Percentiles rank a stretch among this genome's conserved stretches.
Evolutionary conservation across 2,797 vertebrate genomes (phyloP).

Genomic region (Prunella strophiata): DNA sequence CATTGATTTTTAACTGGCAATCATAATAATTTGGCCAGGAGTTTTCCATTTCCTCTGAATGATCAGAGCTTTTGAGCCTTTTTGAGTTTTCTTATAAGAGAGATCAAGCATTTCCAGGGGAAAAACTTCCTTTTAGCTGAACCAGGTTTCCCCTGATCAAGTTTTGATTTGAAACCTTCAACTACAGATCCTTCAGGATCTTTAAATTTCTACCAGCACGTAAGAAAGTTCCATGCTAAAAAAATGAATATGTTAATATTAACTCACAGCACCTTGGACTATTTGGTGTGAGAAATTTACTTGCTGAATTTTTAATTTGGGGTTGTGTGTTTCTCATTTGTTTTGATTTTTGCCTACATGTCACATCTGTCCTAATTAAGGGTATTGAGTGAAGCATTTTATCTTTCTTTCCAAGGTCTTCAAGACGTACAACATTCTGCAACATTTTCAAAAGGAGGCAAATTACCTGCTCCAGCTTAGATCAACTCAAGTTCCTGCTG

Average conservation of each 20-base stretch:
- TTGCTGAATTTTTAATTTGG: not conserved
- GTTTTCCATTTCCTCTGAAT: not conserved
- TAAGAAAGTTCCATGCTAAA: not conserved
- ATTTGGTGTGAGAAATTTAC: not conserved
- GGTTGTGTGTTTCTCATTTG: not conserved
- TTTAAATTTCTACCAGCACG: not conserved
- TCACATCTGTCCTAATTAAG: not conserved
- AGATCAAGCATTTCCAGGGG: not conserved
- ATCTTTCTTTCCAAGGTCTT: not conserved
- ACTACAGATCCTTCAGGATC: not conserved
- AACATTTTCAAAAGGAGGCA: not conserved
- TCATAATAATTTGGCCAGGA: not conserved
- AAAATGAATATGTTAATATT: not conserved
- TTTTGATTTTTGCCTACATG: not conserved
- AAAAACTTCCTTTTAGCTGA: not conserved
- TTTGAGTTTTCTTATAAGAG: not conserved
- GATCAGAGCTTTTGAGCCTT: not conserved
- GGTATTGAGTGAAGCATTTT: not conserved
- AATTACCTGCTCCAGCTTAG: not conserved
- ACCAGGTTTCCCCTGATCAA: not conserved
- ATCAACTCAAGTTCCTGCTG: not conserved
- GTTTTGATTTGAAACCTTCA: not conserved
- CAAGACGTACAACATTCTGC: rapidly evolving
- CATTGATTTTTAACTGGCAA: not conserved
- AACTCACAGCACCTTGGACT: not conserved